Conservation (phyloP, 1,140 invertebrate genomes). For the Lordiphosa stackelbergi region DNA sequence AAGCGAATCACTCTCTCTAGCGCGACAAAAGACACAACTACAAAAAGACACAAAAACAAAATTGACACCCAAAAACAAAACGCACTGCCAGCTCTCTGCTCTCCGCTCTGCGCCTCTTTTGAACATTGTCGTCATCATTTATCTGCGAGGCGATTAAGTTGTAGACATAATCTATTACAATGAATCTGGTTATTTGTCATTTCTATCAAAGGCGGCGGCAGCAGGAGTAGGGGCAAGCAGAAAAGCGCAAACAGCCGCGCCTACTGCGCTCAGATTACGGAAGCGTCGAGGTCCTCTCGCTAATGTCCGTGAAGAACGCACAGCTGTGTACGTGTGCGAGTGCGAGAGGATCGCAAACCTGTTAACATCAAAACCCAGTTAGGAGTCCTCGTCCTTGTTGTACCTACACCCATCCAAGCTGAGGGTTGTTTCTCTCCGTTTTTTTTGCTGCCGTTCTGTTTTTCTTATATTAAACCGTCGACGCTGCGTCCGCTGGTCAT, state of each 20-base stretch:
- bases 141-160: constrained; percentile 77
- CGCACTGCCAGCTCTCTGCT: constrained; percentile 41
- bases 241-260: constrained; percentile 74
- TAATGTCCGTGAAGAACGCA: constrained; percentile 69
- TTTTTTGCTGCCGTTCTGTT: constrained; percentile 37
- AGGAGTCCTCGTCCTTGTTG: constrained; percentile 26
- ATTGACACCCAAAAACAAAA: constrained; percentile 74
- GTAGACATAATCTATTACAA: constrained; percentile 78
- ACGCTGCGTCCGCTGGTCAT: constrained; percentile 44
- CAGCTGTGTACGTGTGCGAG: constrained; percentile 54
- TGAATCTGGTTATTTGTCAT: constrained; percentile 77
- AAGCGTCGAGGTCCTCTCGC: constrained; percentile 47
- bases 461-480: constrained; percentile 75
- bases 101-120: constrained; percentile 36
- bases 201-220: constrained; percentile 61
- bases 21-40: constrained; percentile 39
- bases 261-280: constrained; percentile 72
- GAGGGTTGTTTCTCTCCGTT: constrained; percentile 52
- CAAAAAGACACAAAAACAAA: constrained; percentile 62
- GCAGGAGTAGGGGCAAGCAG: constrained; percentile 27
- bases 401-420: constrained; percentile 66
- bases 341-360: constrained; percentile 51
- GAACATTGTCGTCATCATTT: constrained; percentile 77
- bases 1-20: constrained; percentile 27
- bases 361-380: constrained; percentile 72